Percentiles rank a stretch among this genome's conserved stretches.
Conservation (phyloP, 2,888 invertebrate species). For the Malacosoma neustria region DNA sequence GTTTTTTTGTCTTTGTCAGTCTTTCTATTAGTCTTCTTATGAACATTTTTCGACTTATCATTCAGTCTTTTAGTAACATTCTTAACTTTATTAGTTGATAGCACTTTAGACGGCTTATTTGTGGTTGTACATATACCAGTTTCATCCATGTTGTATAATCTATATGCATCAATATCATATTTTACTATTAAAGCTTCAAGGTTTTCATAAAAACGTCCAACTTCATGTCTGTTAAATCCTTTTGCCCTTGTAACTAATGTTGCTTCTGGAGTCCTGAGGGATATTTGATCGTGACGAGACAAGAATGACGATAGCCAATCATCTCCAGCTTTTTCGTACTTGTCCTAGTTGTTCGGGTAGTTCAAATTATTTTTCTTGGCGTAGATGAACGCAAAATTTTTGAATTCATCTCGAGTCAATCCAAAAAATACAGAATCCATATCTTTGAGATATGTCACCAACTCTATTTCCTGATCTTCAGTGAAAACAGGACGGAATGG, state of each 20-base stretch:
- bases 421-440: conserved; percentile 15
- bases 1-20: too few relatives aligned
- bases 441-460: conserved; percentile 11
- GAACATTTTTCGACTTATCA: too few relatives aligned
- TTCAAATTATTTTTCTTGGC: neutral
- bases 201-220: neutral
- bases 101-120: too few relatives aligned
- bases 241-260: too few relatives aligned
- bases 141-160: too few relatives aligned
- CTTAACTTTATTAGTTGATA: too few relatives aligned
- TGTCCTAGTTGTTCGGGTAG: neutral
- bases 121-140: too few relatives aligned
- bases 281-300: too few relatives aligned
- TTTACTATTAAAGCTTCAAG: conserved; percentile 1
- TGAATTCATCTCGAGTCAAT: conserved; percentile 13
- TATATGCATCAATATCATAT: too few relatives aligned
- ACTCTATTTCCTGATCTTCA: conserved; percentile 13
- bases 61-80: too few relatives aligned
- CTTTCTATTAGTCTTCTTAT: too few relatives aligned
- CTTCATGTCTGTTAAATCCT: neutral
- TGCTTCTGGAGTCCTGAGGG: too few relatives aligned
- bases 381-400: conserved; percentile 10
- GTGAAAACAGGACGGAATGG: conserved; percentile 13
- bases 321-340: neutral
- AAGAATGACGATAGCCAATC: neutral